Percentiles rank a stretch among this genome's conserved stretches.
phyloP scores from a whole-genome alignment of 1,140 invertebrate genomes.

The Chymomyza costata region DNA sequence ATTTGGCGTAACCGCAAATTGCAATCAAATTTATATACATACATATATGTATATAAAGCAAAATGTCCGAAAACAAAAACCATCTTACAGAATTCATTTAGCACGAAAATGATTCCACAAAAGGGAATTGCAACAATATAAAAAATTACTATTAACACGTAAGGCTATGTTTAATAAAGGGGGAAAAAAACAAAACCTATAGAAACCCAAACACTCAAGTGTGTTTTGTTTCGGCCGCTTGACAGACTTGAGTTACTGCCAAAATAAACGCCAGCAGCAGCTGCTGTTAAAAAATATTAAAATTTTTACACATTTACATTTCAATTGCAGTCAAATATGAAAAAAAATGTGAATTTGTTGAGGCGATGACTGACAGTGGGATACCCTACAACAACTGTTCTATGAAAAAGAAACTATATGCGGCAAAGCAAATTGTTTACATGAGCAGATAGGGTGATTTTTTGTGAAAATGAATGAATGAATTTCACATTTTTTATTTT shows the following conservation, averaged over 20 bases:
- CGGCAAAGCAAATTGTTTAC: conserved; percentile 4
- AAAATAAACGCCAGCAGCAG: conserved; percentile 19
- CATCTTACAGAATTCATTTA: too few species aligned
- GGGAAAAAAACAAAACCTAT: conserved; percentile 24
- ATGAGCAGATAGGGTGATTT: too few species aligned
- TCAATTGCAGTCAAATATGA: conserved; percentile 36
- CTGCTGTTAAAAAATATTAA: conserved; percentile 44
- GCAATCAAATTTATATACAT: conserved; percentile 28
- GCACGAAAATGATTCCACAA: too few species aligned
- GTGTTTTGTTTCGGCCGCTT: too few species aligned
- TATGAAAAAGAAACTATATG: conserved; percentile 6
- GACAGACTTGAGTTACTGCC: too few species aligned
- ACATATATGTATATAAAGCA: too few species aligned
- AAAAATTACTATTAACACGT: conserved; percentile 23
- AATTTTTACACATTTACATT: conserved; percentile 43
- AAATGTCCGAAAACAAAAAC: too few species aligned
- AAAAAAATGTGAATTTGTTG: conserved; percentile 20
- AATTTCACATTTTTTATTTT: too few species aligned
- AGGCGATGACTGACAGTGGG: too few species aligned
- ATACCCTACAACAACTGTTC: too few species aligned
- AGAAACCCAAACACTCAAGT: too few species aligned
- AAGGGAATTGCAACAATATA: conserved; percentile 17
- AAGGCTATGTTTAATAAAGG: conserved; percentile 2
- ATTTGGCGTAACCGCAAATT: conserved; percentile 44
- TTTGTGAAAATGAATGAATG: too few species aligned